phyloP scores from a whole-genome alignment of 2,113 vertebrate species.

The Catharus fuscescens region DNA sequence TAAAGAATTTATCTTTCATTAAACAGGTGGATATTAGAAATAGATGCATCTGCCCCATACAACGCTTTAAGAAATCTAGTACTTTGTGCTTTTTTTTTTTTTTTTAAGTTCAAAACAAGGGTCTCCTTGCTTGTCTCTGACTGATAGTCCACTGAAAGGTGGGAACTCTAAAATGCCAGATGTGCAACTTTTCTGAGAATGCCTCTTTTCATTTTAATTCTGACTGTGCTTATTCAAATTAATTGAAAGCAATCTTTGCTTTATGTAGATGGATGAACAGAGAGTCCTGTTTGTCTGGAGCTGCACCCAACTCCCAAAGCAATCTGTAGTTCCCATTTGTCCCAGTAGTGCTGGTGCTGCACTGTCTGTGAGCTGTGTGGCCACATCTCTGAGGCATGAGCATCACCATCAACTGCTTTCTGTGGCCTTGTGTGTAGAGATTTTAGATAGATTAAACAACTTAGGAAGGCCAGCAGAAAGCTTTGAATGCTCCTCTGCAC shows the following conservation, averaged over 20 bases:
- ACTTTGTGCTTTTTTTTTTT: neutral
- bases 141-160: neutral
- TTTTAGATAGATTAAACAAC: no score
- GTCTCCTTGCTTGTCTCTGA: neutral
- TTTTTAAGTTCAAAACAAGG: neutral
- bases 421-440: neutral
- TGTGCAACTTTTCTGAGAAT: neutral
- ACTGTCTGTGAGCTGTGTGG: fast-evolving
- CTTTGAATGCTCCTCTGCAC: neutral
- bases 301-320: neutral
- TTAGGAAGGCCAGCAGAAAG: neutral
- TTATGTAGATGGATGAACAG: neutral
- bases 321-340: neutral
- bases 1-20: neutral
- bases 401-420: fast-evolving
- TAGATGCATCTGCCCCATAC: neutral
- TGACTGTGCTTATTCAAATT: neutral
- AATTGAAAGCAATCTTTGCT: neutral
- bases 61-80: neutral
- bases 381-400: fast-evolving
- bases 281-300: neutral
- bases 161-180: neutral
- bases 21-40: neutral
- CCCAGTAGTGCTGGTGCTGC: fast-evolving
- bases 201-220: neutral